A percentile compares a stretch with the other conserved stretches of the same genome.
Conservation (phyloP, 2,113 vertebrate species). For the Hemichromis elongatus region DNA sequence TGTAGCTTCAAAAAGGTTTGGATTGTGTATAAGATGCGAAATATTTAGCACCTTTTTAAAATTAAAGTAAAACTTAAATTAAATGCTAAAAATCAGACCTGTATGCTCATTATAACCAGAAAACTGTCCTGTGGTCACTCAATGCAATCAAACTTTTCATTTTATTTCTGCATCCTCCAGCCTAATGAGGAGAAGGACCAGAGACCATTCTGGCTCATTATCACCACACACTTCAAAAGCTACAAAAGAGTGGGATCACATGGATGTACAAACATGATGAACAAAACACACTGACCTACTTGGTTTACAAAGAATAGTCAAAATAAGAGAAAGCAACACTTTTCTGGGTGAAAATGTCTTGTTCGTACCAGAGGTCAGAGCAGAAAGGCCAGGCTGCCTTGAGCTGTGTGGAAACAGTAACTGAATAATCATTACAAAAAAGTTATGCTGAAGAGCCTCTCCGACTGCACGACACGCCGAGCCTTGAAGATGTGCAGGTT, state of each 20-base stretch:
- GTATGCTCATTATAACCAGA: not conserved
- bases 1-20: accelerated
- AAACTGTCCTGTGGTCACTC: not conserved
- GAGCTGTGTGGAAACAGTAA: not conserved
- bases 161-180: not conserved
- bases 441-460: not conserved
- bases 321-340: not conserved
- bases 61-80: too few relatives aligned
- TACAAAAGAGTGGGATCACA: not conserved
- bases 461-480: not conserved
- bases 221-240: not conserved
- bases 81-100: not conserved
- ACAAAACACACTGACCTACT: not conserved
- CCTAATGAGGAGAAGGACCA: not conserved
- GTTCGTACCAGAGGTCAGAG: not conserved
- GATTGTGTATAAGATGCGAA: not conserved
- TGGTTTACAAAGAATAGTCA: not conserved
- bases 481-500: too few relatives aligned
- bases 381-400: not conserved
- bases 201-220: not conserved
- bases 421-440: not conserved
- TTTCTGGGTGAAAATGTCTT: not conserved
- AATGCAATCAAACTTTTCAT: not conserved
- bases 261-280: not conserved
- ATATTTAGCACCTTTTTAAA: not conserved